These are phyloP conservation scores for Alentia gelatinosa DNA, from an alignment of 2,888 invertebrate species.

Conservation along the genomic window DNA sequence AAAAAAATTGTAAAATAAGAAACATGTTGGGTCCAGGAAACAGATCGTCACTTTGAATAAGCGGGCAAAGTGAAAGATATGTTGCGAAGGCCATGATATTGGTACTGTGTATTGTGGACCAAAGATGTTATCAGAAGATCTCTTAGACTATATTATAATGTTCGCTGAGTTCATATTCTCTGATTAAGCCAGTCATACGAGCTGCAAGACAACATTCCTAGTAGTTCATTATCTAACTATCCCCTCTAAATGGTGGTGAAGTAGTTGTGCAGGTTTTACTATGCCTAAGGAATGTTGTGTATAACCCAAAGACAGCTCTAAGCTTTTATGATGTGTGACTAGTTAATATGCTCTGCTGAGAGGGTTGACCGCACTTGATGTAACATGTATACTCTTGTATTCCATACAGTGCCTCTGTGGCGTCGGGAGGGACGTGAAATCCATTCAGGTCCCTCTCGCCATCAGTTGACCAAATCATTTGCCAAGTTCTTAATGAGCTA, in stretches of 20 bases:
- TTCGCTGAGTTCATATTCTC: background rate
- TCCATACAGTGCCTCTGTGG: background rate
- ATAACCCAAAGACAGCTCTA: background rate
- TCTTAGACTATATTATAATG: background rate
- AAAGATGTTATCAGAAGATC: slow-evolving; percentile 21
- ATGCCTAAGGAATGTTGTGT: slow-evolving; percentile 11
- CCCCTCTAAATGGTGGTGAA: background rate
- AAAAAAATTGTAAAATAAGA: background rate
- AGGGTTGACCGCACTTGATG: slow-evolving; percentile 12
- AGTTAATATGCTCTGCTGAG: background rate
- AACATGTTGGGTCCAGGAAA: background rate
- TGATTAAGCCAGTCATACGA: background rate
- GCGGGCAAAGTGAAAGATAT: background rate
- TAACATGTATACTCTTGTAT: slow-evolving; percentile 5
- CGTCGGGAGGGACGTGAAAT: background rate
- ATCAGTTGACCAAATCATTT: background rate
- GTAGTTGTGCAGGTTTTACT: background rate
- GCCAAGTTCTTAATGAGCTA: background rate
- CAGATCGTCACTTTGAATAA: background rate
- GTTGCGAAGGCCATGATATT: background rate
- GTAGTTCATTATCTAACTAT: background rate
- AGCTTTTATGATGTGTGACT: background rate
- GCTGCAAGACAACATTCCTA: slow-evolving; percentile 37
- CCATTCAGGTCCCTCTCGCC: background rate
- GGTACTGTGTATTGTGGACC: background rate